Base-by-base conservation (phyloP, 2,888 invertebrate species). In the Pomacea canaliculata region DNA sequence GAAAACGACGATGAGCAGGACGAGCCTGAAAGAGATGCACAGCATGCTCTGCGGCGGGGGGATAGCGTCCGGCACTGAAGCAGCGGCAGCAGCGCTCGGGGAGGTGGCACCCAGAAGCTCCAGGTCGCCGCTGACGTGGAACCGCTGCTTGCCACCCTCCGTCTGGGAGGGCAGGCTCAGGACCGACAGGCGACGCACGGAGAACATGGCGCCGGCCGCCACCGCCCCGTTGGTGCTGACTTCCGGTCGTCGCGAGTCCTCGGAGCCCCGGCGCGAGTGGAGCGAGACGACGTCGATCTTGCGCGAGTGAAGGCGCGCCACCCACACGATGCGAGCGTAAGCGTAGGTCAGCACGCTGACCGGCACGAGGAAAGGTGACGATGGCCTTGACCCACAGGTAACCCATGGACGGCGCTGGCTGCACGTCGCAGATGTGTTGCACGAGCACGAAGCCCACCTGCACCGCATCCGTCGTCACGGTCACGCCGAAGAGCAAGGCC, bases 241-340 rank as follows among this genome's bases (percentile, higher is more conserved):
- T 12, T 73, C 72, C 27, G 63, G 10, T n/a, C 71, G 62, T 12
- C 63, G 27, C 10, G 63, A 19, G 18, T 27, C 46, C 23, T 71
- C 71, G 19, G 59, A 59, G 48, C 37, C 27, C 18, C 56, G 59
- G 4, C 62, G 16, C 16, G 72, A 69, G n/a, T 78, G 78, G 0
- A 76, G 66, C 23, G 70, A 77, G 48, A 77, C 73, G 37, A 82
- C 80, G 10, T 73, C 76, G 48, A 83, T 83, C 46, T 77, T 74
- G 27, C 80, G 76, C 12, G 82, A 83, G 46, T 83, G 83, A 10
- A 65, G 13, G 37, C 81, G 76, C 8, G 83, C 83, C 48, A 83
- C 82, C 56, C 65, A 68, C 37, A 68, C 37, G 27, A 68, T 23
- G 46, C 63, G 23, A 0, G 63, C 71, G 59, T 71, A 71, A 19